Conservation (phyloP, 2,888 invertebrate genomes). For the Cheilosia scutellata region DNA sequence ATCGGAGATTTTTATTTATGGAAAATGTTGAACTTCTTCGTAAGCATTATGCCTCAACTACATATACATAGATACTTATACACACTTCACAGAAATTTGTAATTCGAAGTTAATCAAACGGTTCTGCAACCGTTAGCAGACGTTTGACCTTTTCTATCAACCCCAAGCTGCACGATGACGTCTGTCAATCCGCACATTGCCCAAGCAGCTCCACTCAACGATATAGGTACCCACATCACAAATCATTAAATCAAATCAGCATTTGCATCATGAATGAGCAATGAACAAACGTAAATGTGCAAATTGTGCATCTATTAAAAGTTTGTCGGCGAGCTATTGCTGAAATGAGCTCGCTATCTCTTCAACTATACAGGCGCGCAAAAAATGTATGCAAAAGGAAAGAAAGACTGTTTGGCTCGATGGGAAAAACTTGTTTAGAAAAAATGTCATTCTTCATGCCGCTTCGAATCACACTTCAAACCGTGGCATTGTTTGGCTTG, state of each 20-base stretch:
- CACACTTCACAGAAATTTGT: neutral
- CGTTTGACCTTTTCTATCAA: conserved; percentile 39
- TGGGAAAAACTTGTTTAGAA: conserved; percentile 69
- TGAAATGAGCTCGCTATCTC: conserved; percentile 39
- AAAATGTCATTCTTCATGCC: conserved; percentile 75
- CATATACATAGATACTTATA: neutral
- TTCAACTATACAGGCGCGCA: neutral
- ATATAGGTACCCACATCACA: conserved; percentile 27
- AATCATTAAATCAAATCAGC: conserved; percentile 69
- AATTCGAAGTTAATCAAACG: conserved; percentile 2
- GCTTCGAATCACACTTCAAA: conserved; percentile 75
- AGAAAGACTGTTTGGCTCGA: conserved; percentile 16
- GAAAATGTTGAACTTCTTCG: neutral
- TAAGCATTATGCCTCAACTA: neutral
- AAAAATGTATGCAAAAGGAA: conserved; percentile 24
- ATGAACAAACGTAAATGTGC: conserved; percentile 45
- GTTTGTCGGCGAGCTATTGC: conserved; percentile 59
- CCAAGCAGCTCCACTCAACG: neutral
- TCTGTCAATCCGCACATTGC: conserved; percentile 26
- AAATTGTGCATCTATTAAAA: conserved; percentile 60
- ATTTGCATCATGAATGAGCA: conserved; percentile 46
- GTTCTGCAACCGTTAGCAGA: conserved; percentile 3
- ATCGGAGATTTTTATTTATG: no score
- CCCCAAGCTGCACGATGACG: conserved; percentile 31
- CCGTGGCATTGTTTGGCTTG: conserved; percentile 74